These are phyloP conservation scores for Helleia helle DNA, from an alignment of 2,888 invertebrate species.

Conservation along the genomic window DNA sequence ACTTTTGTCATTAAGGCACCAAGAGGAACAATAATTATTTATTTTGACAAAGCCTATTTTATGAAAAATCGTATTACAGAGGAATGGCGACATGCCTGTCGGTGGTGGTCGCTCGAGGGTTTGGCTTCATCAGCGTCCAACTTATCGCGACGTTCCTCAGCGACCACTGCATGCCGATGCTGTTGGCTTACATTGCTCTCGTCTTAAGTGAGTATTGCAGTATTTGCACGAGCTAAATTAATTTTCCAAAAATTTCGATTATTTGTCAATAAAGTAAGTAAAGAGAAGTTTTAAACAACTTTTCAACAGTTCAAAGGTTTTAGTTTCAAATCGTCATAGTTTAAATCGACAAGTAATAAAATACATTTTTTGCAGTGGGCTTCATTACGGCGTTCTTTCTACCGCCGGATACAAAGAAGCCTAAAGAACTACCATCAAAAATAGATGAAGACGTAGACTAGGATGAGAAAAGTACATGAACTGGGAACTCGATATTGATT, in stretches of 20 bases:
- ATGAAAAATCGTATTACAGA: conserved; percentile 29
- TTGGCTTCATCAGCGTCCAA: conserved; percentile 56
- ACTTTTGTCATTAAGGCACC: too few species aligned
- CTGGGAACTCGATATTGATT: not conserved
- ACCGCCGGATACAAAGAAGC: conserved; percentile 4
- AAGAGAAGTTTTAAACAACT: too few species aligned
- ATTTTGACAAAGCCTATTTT: too few species aligned
- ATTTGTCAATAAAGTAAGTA: not conserved
- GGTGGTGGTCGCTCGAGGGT: conserved; percentile 52
- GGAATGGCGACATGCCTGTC: conserved; percentile 57
- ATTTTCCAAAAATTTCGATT: not conserved
- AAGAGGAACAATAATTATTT: too few species aligned
- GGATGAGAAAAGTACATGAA: not conserved
- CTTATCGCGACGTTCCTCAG: conserved; percentile 41
- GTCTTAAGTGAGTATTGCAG: conserved; percentile 36
- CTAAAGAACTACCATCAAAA: not conserved
- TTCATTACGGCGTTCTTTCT: conserved; percentile 10
- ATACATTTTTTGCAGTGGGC: conserved; percentile 9
- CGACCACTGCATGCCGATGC: conserved; percentile 41
- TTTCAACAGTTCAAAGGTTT: too few species aligned
- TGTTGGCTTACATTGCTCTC: conserved; percentile 39
- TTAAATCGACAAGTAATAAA: too few species aligned
- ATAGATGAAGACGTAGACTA: not conserved
- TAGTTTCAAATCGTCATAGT: too few species aligned
- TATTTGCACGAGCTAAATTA: not conserved